These are phyloP conservation scores for Lophotis ruficrista DNA, from an alignment of 2,113 vertebrate genomes.

Conservation along the genomic window DNA sequence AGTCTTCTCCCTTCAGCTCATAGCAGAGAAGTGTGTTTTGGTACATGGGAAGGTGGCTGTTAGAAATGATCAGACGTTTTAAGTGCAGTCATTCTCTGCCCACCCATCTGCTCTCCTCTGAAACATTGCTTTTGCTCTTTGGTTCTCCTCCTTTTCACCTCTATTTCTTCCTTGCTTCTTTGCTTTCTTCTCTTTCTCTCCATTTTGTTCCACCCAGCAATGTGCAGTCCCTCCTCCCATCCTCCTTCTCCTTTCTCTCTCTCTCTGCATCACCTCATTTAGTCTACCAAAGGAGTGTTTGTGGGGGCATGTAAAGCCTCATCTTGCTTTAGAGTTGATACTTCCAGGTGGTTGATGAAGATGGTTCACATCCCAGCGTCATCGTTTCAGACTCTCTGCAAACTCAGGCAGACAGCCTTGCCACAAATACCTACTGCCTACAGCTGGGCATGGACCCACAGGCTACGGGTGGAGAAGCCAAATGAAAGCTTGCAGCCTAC, in stretches of 20 bases:
- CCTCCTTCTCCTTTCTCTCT: not conserved
- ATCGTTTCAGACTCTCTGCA: not conserved
- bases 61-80: not conserved
- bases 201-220: not conserved
- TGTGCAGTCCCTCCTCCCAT: not conserved
- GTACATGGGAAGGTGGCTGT: rapidly evolving
- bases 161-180: not conserved
- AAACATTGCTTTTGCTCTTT: not conserved
- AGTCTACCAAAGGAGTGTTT: not conserved
- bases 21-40: not conserved
- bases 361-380: not conserved
- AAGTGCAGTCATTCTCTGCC: not conserved
- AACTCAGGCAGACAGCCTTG: not conserved
- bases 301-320: not conserved
- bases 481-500: not conserved
- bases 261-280: not conserved
- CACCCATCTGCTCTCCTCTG: not conserved
- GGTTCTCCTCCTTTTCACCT: not conserved
- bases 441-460: not conserved
- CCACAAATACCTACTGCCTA: not conserved
- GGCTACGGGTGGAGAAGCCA: not conserved
- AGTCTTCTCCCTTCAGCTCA: not conserved
- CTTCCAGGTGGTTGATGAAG: not conserved
- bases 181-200: not conserved
- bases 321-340: not conserved